Evolutionary conservation across 2,888 invertebrate species (phyloP), one percentile per base, ranked within the genome.

Genomic region (Nomada ruficornis): DNA sequence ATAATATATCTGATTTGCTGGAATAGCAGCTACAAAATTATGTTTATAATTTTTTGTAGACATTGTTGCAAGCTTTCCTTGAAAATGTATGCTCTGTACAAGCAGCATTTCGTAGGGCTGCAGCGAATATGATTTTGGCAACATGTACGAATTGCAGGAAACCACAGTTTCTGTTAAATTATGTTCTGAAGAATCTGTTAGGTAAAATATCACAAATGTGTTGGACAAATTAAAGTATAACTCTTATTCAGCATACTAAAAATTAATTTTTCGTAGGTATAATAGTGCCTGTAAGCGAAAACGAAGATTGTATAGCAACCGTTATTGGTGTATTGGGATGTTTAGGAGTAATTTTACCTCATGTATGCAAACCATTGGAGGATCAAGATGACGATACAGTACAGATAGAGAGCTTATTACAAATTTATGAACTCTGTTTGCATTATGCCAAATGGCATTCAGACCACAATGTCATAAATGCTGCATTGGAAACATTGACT

Each of bases 391-490:
- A 90, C 23, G 89, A 89, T 3, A 86, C 86, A 9, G 87, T 89
- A 47, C 85, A 89, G 20, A 79, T 90, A 65, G 91, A 93, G 59
- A 91, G 88, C 68, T 88, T 92, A 20, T 78, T 95, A 84, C 94
- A 97, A 96, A 95, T 97, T 50, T 98, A 97, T 93, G 96, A 97
- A 93, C 95, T 97, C 77, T 97, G 97, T 93, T 94, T 98, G 70
- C 94, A 96, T 91, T 97, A 96, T 94, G 95, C 96, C 0, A 93
- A 93, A 76, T 94, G 95, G 42, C 96, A 96, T 88, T 94, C 94
- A 10, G 97, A 98, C 94, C 98, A 98, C 94, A 98, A 98, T 93
- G 96, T 98, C 77, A 96, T 98, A 88, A 98, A 98, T 91, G 96
- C 98, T 1, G 96, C 98, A 23, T 95, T 99, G 92, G 99, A 99